Conservation (phyloP, 2,113 vertebrate species). For the Sylvietta virens region DNA sequence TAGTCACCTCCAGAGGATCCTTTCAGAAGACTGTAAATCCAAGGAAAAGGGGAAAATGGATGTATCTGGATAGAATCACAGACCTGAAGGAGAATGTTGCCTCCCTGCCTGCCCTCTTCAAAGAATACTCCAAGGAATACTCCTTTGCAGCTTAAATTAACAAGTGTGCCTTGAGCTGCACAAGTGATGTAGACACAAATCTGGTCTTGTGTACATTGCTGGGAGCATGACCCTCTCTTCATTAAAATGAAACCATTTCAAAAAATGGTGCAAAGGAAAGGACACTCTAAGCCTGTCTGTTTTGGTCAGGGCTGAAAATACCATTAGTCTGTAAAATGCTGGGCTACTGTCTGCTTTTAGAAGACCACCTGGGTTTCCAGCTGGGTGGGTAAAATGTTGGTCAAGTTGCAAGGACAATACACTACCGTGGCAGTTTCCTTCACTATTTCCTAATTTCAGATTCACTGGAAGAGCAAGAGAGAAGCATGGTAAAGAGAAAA, state of each 20-base stretch:
- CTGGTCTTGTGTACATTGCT: not conserved
- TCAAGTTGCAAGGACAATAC: not conserved
- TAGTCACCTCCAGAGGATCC: not conserved
- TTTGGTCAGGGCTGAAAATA: not conserved
- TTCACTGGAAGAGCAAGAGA: not conserved
- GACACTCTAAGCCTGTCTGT: not conserved
- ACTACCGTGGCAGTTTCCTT: not conserved
- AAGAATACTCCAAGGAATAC: not conserved
- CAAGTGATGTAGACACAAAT: not conserved
- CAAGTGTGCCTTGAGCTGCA: not conserved
- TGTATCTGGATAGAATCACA: not conserved
- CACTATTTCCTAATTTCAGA: not conserved
- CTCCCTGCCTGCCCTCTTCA: not conserved
- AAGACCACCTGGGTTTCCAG: not conserved
- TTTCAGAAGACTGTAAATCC: not conserved
- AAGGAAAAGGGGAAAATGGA: not conserved
- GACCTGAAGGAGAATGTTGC: not conserved
- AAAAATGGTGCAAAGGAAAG: not conserved
- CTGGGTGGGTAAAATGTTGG: not conserved
- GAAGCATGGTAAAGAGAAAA: not conserved
- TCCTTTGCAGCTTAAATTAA: not conserved
- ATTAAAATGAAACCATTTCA: not conserved
- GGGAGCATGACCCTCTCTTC: not conserved
- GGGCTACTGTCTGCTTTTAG: not conserved
- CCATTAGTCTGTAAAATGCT: not conserved